A percentile compares a stretch with the other conserved stretches of the same genome.
Evolutionary conservation across 2,888 invertebrate species (phyloP).

Genomic region (Dascillus cervinus): DNA sequence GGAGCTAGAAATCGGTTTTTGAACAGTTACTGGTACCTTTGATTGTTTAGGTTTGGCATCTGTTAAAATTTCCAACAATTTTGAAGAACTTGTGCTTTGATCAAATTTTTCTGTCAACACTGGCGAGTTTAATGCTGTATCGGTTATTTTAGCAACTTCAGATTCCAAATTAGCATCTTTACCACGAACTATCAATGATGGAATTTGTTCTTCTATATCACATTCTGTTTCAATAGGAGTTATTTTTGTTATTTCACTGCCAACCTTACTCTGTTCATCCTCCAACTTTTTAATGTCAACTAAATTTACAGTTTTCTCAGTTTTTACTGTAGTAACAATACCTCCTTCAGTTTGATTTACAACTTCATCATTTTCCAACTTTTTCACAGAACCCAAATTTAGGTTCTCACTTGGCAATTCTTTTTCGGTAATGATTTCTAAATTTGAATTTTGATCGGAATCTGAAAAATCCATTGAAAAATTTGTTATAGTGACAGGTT

Average conservation of each 20-base stretch:
- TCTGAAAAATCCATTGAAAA: slow-evolving; percentile 38
- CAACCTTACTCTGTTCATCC: not conserved
- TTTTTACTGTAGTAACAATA: too few relatives aligned
- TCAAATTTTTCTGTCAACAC: slow-evolving; percentile 24
- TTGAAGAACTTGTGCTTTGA: slow-evolving; percentile 45
- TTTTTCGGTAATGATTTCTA: not conserved
- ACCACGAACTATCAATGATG: slow-evolving; percentile 8
- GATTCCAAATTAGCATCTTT: slow-evolving; percentile 25
- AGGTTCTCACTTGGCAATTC: not conserved
- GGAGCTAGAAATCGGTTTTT: not conserved
- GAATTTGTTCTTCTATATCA: slow-evolving; percentile 40
- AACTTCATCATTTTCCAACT: too few relatives aligned
- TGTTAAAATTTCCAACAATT: slow-evolving; percentile 51
- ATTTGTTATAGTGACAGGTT: slow-evolving; percentile 31
- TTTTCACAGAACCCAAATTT: not conserved
- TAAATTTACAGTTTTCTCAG: not conserved
- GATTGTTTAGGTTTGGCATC: slow-evolving; percentile 41
- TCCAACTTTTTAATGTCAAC: not conserved
- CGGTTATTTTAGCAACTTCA: slow-evolving; percentile 24
- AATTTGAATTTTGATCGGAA: slow-evolving; percentile 11
- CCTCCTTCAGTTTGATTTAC: not conserved
- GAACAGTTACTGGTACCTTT: slow-evolving; percentile 7
- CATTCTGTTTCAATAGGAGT: slow-evolving; percentile 7
- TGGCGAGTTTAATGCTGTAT: slow-evolving; percentile 14
- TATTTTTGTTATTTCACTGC: slow-evolving; percentile 39